Evolutionary conservation across 2,113 vertebrate species (phyloP).

Genomic region (Gopherus flavomarginatus): DNA sequence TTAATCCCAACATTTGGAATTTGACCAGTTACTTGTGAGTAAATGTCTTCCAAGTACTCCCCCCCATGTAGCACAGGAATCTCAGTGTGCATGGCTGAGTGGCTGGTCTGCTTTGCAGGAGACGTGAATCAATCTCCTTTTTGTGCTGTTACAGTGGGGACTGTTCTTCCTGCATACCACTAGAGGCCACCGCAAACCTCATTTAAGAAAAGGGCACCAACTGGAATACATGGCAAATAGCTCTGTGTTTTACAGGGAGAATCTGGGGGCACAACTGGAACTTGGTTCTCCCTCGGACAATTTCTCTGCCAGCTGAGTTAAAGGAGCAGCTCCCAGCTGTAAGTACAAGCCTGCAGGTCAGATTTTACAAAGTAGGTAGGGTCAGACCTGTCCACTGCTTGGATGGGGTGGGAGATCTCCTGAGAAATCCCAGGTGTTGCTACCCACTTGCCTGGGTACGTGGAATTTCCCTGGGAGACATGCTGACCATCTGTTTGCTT

Average conservation of each 20-base stretch:
- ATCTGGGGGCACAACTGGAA: not conserved
- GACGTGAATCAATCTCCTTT: not conserved
- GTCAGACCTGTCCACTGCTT: not conserved
- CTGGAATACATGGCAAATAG: not conserved
- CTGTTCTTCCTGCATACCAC: not conserved
- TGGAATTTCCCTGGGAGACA: conserved; percentile 36
- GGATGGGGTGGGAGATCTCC: conserved; percentile 45
- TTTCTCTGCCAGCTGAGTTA: not conserved
- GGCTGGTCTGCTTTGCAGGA: not conserved
- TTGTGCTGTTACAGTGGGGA: not conserved
- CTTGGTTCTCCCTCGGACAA: conserved; percentile 25
- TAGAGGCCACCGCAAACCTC: conserved; percentile 47
- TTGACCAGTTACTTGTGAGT: not conserved
- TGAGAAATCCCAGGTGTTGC: conserved; percentile 15
- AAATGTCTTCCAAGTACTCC: accelerated
- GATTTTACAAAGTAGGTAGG: conserved; percentile 60
- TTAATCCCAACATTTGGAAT: accelerated
- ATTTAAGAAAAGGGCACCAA: conserved; percentile 23
- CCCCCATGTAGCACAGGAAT: not conserved
- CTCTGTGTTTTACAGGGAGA: conserved; percentile 12
- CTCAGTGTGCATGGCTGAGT: not conserved
- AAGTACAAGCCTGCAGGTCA: conserved; percentile 51
- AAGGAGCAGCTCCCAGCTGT: conserved; percentile 11
- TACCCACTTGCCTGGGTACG: not conserved
- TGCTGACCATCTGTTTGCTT: not conserved